These are phyloP conservation scores for Desmodus rotundus DNA, from an alignment of 2,113 vertebrate genomes.

Conservation along the genomic window DNA sequence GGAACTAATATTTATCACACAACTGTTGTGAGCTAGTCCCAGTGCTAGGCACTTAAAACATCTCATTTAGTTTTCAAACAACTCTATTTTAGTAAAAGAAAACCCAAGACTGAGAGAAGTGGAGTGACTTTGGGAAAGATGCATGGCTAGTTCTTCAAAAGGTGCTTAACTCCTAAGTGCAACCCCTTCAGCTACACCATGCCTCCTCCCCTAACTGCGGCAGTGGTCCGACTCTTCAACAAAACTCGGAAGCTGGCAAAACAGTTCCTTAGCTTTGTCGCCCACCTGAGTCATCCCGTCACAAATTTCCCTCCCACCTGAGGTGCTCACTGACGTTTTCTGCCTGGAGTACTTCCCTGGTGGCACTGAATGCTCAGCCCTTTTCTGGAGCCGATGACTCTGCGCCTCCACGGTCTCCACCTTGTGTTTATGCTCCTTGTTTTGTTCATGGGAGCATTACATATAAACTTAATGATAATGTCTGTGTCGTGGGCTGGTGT, in stretches of 20 bases:
- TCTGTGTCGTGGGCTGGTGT: no score
- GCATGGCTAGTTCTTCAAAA: background rate
- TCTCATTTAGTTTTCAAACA: background rate
- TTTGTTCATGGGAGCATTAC: background rate
- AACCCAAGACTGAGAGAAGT: background rate
- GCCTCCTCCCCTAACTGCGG: rapidly evolving
- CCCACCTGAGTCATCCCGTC: background rate
- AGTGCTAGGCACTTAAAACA: background rate
- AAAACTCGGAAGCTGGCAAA: background rate
- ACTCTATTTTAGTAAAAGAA: background rate
- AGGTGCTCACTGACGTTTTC: background rate
- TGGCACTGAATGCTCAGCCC: background rate
- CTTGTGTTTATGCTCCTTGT: background rate
- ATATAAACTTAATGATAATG: background rate
- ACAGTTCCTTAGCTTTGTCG: background rate
- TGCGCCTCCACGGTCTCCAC: background rate
- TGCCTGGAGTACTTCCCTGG: background rate
- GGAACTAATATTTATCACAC: background rate
- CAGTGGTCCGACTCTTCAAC: background rate
- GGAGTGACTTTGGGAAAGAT: background rate
- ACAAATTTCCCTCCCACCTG: background rate
- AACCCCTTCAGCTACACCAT: background rate
- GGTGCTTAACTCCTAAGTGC: background rate
- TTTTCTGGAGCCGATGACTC: background rate
- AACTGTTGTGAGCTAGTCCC: background rate